Evolutionary conservation across 2,113 vertebrate genomes (phyloP), one percentile per base, ranked within the genome.

Genomic region (Irena cyanogastra): DNA sequence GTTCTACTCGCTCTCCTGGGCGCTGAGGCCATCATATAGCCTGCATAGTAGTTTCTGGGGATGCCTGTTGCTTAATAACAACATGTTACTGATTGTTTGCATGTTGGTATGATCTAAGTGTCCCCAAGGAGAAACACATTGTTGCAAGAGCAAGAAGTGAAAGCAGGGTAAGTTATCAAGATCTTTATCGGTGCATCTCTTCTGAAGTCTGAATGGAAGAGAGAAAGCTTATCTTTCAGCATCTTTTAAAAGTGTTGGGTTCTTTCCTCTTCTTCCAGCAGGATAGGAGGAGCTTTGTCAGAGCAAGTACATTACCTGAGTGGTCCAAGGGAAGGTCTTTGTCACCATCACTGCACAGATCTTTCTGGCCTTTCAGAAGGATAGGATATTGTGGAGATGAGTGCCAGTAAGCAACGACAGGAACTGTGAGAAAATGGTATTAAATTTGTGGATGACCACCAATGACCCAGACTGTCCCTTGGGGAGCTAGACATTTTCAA

Each of bases 1-100:
- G 2, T 1, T 21, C 18, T 19, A 13, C 45, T 83, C 2, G 1
- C 78, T 77, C 54, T 77, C 1, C 0, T 17, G 20, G n/a, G 54
- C 44, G 20, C 27, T 8, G 16, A 59, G 30, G 10, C 54, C 24
- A 24, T 84, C n/a, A 0, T 12, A 11, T 78, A 84, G 42, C 11
- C 53, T 47, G 22, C 6, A 3, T 12, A 37, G 20, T 50, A 1
- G 6, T 41, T 91, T 68, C 35, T 71, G 27, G 44, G 41, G 39
- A 37, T 69, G 2, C 21, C 64, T 76, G 18, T 9, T 86, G 50
- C 66, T 74, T 63, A 63, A 65, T 59, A 69, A 50, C 11, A 68
- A 2, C 8, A 2, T 49, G 41, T 71, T 89, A 20, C 20, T 75
- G 65, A 56, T 82, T 86, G 60, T 63, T 69, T 68, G 76, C 35